Base-by-base conservation (phyloP, 1,140 invertebrate genomes). In the Dufourea novaeangliae region DNA sequence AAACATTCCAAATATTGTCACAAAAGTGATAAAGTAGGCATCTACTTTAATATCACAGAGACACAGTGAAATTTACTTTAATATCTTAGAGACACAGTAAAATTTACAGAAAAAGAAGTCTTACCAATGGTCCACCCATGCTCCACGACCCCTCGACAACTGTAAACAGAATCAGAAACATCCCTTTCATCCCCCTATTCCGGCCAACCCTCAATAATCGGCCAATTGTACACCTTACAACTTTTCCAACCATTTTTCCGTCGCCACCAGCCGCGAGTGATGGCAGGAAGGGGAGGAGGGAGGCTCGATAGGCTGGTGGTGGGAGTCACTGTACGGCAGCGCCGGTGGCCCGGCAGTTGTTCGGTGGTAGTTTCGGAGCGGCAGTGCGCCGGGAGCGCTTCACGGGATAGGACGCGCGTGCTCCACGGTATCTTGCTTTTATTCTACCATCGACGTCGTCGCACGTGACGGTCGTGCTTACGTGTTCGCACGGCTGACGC, bases 181-280 rank as follows among this genome's bases (percentile, higher is more conserved):
- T 44, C 50, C 63, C 14, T 67, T 57, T 34, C 37, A 22, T 11
- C 8, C 41, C 27, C 41, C 63, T 17, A 1, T 27, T n/a, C 41
- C 2, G 4, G 17, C 10, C 8, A 22, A 32, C 20, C 52, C 62
- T 63, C 52, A 67, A 75, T 75, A 68, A 75, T 75, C 72, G 72
- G 39, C 63, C 63, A 63, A 75, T 75, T 64, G 44, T 68, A 68
- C 29, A 68, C 27, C 39, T 10, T 44, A 59, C 54, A 70, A 77
- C 74, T 77, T 77, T 77, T 70, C 74, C 32, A 69, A 32, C 54
- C 39, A 61, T 70, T 70, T 70, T 62, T 77, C 67, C 54, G 41
- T 39, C 41, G 64, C 14, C 29, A 25, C 11, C 59, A 14, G 17
- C 6, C 17, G 12, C 0, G 27, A 17, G 5, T 20, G 5, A 22